Percentiles rank a stretch among this genome's conserved stretches.
These are phyloP conservation scores for Sinella curviseta DNA, from an alignment of 1,140 invertebrate species.

Conservation along the genomic window DNA sequence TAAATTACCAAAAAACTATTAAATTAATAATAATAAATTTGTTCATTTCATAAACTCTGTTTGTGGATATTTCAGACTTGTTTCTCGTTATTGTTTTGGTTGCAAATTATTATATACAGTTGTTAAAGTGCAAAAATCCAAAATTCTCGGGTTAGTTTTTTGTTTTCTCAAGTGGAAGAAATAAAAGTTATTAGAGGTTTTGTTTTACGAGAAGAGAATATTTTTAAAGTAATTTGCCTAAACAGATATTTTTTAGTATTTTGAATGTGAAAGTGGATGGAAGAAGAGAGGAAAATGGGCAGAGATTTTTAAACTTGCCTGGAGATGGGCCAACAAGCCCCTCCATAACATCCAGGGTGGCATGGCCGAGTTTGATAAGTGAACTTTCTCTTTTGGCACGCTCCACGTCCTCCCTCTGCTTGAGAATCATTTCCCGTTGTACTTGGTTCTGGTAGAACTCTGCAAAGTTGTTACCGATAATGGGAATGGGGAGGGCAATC, in stretches of 20 bases:
- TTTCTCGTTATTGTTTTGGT: too few relatives aligned
- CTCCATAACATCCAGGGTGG: conserved; percentile 82
- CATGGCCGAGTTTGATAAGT: conserved; percentile 95
- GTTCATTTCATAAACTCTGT: too few relatives aligned
- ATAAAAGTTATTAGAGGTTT: background rate
- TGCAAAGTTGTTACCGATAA: conserved; percentile 99
- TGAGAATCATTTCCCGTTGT: conserved; percentile 94
- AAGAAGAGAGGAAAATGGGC: background rate
- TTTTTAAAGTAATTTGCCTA: background rate
- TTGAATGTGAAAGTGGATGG: background rate
- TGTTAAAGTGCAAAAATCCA: too few relatives aligned
- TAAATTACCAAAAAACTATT: too few relatives aligned
- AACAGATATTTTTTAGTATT: background rate
- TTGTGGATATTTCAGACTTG: too few relatives aligned
- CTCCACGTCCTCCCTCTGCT: conserved; percentile 89
- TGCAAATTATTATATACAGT: too few relatives aligned
- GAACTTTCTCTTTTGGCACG: conserved; percentile 92
- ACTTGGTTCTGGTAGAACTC: conserved; percentile 96
- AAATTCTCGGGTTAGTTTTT: too few relatives aligned
- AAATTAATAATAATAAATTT: too few relatives aligned
- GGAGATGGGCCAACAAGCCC: background rate
- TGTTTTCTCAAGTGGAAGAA: too few relatives aligned
- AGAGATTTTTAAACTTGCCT: conserved; percentile 16
- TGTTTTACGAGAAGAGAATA: background rate
- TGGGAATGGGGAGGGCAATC: conserved; percentile 99